Evolutionary conservation across 1,140 invertebrate species (phyloP).

Genomic region (Pentalonia nigronervosa): DNA sequence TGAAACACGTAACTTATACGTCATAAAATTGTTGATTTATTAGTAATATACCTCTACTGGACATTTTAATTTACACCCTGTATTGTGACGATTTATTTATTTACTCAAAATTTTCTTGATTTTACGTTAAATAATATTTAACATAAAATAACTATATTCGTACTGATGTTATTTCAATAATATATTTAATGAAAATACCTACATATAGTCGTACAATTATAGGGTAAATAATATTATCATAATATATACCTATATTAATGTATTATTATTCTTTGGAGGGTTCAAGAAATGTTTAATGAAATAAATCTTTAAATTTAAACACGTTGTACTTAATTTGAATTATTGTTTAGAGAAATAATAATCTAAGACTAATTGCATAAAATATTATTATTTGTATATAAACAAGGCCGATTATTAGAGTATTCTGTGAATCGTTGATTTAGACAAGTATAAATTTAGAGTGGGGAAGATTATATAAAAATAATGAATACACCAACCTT

Average conservation of each 20-base stretch:
- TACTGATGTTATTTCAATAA: neutral
- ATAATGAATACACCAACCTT: constrained; percentile 11
- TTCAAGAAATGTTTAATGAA: neutral
- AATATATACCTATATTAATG: too few relatives aligned
- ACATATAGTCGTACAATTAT: neutral
- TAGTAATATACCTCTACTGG: neutral
- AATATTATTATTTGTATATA: neutral
- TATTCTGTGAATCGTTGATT: neutral
- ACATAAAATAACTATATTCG: neutral
- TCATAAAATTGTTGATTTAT: neutral
- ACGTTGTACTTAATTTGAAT: neutral
- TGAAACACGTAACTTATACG: neutral
- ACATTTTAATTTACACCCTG: neutral
- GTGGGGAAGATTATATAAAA: neutral
- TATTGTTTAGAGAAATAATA: neutral
- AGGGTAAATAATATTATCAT: neutral
- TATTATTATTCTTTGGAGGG: neutral
- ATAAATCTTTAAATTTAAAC: neutral
- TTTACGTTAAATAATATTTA: neutral
- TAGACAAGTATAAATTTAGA: neutral
- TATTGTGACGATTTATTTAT: neutral
- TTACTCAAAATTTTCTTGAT: neutral
- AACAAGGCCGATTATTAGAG: neutral
- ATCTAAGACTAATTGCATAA: neutral
- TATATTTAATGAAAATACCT: neutral